Base-by-base conservation (phyloP, 2,888 invertebrate species). In the Lithophane ornitopus region DNA sequence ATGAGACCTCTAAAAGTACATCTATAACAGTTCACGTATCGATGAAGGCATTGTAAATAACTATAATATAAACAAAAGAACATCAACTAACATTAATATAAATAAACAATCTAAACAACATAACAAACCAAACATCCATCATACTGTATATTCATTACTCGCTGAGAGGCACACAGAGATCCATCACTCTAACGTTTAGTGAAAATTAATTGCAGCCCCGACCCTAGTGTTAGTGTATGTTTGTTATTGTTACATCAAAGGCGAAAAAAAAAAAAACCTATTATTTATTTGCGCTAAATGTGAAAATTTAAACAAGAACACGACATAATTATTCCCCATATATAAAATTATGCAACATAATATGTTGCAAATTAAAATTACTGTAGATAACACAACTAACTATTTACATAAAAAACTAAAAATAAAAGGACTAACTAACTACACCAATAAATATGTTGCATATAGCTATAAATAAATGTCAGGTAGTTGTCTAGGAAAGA, bases 111-210 rank as follows among this genome's bases (percentile, higher is more conserved):
- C 52, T 28, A 46, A 71, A 56, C 54, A 76, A 71, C 2, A 46
- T 28, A 14, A 81, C 69, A 46, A 39, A 65, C 56, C 26, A 59
- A 69, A 41, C 70, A 84, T 84, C 62, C 39, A 78, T 86, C 80
- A 82, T 78, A 66, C 28, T 78, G 61, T 61, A 58, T 69, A 70
- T 66, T 71, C 16, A 84, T 86, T 76, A 82, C 74, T 8, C 61
- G 44, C 26, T 12, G 39, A 16, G 62, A 75, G 62, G 52, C 49
- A 59, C 65, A 62, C 62, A 68, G 44, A 70, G 62, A 86, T 86
- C 69, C 81, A 79, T 87, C 87, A 86, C 52, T 56, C 62, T 56
- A 71, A 56, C 49, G 56, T 81, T 74, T 85, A 86, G 87, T 86
- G 81, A 86, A 85, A 87, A 87, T 59, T 61, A 72, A 79, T 85